phyloP scores from a whole-genome alignment of 1,140 invertebrate genomes.

The Bombus confusus region DNA sequence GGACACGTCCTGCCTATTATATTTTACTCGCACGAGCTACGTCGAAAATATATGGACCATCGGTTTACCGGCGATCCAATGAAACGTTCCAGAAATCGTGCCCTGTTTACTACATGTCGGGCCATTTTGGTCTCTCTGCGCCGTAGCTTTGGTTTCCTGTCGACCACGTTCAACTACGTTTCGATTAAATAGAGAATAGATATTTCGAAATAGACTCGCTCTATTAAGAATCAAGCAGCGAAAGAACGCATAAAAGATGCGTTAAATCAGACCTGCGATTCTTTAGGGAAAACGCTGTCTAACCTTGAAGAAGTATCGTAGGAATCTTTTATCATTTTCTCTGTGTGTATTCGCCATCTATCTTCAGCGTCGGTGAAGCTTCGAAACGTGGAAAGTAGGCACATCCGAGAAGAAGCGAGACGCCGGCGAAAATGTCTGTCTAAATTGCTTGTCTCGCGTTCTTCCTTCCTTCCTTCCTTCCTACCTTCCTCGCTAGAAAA shows the following conservation, averaged over 20 bases:
- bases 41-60: constrained; percentile 31
- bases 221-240: too few relatives aligned
- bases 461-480: background rate
- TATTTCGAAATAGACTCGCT: too few relatives aligned
- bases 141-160: background rate
- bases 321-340: background rate
- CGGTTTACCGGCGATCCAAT: background rate
- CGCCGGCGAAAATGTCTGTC: constrained; percentile 42
- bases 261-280: background rate
- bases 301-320: background rate
- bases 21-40: constrained; percentile 5
- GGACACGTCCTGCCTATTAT: constrained; percentile 30
- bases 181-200: background rate
- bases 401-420: constrained; percentile 39
- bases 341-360: background rate
- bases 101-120: background rate
- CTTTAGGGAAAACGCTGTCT: background rate
- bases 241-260: too few relatives aligned
- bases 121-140: background rate
- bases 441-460: constrained; percentile 66
- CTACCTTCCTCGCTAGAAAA: constrained; percentile 8
- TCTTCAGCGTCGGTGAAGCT: background rate
- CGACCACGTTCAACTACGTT: background rate
- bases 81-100: background rate
- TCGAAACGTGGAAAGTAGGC: background rate